These are phyloP conservation scores for Drosophila rufa DNA, from an alignment of 1,140 invertebrate genomes.

Conservation along the genomic window DNA sequence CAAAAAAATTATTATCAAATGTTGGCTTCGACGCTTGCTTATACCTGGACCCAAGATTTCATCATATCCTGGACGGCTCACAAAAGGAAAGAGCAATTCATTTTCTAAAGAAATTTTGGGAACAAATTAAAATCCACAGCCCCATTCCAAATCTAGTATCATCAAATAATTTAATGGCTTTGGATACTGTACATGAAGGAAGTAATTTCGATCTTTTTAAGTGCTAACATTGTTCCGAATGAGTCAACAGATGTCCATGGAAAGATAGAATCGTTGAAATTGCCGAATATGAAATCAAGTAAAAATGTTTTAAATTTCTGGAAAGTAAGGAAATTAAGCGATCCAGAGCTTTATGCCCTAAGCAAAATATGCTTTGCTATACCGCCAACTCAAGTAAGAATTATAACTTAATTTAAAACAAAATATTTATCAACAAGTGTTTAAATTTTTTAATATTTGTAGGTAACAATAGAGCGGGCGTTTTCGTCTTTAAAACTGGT, in stretches of 20 bases:
- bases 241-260: slow-evolving; percentile 16
- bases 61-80: neutral
- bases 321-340: slow-evolving; percentile 18
- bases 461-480: too few species aligned
- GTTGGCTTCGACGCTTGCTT: neutral
- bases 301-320: slow-evolving; percentile 5
- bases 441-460: too few species aligned
- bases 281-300: neutral
- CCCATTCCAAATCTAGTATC: neutral
- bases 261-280: slow-evolving; percentile 12
- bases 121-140: neutral
- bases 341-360: slow-evolving; percentile 20
- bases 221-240: slow-evolving; percentile 11
- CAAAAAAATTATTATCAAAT: neutral
- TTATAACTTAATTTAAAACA: neutral
- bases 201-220: slow-evolving; percentile 13
- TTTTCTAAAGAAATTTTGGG: neutral
- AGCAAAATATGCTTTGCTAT: slow-evolving; percentile 36
- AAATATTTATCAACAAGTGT: too few species aligned
- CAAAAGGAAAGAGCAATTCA: neutral
- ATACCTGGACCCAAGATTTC: neutral
- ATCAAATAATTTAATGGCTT: neutral
- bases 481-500: too few species aligned
- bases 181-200: neutral
- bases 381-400: slow-evolving; percentile 40